Conservation (phyloP, 2,888 invertebrate genomes). For the Pachliopta kotzebuea region DNA sequence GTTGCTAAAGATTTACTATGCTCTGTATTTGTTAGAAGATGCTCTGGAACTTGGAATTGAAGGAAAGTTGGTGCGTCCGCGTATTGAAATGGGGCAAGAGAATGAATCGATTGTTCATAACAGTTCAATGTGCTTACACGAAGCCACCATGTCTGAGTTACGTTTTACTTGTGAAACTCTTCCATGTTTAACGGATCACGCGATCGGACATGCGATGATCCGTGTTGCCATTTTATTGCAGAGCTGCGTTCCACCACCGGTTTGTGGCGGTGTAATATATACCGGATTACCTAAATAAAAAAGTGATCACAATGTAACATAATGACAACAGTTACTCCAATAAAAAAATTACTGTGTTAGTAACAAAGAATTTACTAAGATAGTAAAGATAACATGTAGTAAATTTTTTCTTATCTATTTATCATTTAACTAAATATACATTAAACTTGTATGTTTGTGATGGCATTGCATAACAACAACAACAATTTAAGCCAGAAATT, state of each 20-base stretch:
- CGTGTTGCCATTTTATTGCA: slow-evolving; percentile 14
- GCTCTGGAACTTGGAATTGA: neutral
- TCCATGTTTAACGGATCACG: slow-evolving; percentile 10
- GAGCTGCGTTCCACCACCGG: neutral
- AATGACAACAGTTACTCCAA: neutral
- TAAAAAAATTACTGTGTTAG: too few species aligned
- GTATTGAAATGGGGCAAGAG: neutral
- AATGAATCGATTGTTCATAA: slow-evolving; percentile 17
- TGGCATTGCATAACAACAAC: too few species aligned
- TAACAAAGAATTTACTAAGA: too few species aligned
- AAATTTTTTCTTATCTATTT: too few species aligned
- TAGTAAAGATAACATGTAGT: too few species aligned
- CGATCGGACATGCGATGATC: slow-evolving; percentile 5
- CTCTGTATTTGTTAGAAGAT: neutral
- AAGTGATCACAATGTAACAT: slow-evolving; percentile 2
- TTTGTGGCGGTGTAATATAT: slow-evolving; percentile 12
- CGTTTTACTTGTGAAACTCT: slow-evolving; percentile 8
- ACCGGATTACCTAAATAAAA: slow-evolving; percentile 4
- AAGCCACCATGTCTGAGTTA: neutral
- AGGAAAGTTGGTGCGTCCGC: neutral
- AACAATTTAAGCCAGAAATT: too few species aligned
- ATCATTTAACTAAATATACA: too few species aligned
- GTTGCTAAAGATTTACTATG: neutral
- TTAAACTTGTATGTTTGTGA: too few species aligned
- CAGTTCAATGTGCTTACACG: slow-evolving; percentile 3